These are phyloP conservation scores for Archocentrus centrarchus DNA, from an alignment of 2,113 vertebrate species.

Conservation along the genomic window DNA sequence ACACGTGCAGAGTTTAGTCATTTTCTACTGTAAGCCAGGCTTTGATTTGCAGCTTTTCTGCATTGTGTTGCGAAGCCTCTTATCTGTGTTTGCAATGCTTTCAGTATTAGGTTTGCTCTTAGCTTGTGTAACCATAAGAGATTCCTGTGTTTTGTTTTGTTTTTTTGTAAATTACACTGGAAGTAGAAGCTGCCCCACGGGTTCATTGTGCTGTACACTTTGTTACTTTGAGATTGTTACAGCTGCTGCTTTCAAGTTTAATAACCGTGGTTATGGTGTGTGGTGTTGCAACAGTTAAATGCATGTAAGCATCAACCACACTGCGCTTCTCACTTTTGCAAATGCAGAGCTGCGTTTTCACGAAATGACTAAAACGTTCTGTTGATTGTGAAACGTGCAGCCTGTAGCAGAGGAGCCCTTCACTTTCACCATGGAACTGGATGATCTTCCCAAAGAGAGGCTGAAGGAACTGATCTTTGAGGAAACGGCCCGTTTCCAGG, in stretches of 20 bases:
- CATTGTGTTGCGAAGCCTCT: constrained; percentile 35
- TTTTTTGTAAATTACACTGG: no score
- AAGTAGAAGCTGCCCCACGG: not conserved
- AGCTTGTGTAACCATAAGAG: not conserved
- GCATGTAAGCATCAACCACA: not conserved
- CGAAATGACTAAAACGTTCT: not conserved
- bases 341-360: not conserved
- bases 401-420: constrained; percentile 91
- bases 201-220: not conserved
- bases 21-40: not conserved
- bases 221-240: not conserved
- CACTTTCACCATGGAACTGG: constrained; percentile 90
- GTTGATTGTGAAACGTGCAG: constrained; percentile 59
- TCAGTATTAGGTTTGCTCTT: constrained; percentile 18
- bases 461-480: constrained; percentile 92
- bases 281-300: not conserved
- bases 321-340: not conserved
- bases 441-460: constrained; percentile 90
- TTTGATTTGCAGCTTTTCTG: constrained; percentile 22
- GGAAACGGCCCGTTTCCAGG: constrained; percentile 90
- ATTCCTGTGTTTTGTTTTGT: not conserved
- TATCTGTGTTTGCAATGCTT: constrained; percentile 37
- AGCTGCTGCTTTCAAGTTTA: not conserved
- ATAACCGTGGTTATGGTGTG: not conserved
- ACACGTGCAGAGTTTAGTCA: not conserved